Conservation (phyloP, 2,113 vertebrate species). For the Gobio gobio region DNA sequence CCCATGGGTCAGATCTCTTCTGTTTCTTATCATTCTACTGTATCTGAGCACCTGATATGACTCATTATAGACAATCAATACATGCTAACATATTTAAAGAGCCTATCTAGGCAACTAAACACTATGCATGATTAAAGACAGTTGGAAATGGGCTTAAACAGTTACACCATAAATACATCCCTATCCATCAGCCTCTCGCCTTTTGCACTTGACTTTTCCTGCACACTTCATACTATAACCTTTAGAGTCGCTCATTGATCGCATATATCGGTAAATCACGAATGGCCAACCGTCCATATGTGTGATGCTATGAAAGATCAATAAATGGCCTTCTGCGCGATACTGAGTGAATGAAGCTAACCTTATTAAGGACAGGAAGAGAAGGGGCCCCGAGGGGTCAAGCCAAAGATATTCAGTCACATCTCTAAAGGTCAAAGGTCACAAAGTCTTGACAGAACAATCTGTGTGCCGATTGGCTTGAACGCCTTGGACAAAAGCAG, state of each 20-base stretch:
- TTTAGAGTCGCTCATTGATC: background rate
- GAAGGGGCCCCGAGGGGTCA: slow-evolving; percentile 40
- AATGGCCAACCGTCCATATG: background rate
- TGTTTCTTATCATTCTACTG: slow-evolving; percentile 26
- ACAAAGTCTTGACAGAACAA: slow-evolving; percentile 61
- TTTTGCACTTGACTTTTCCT: background rate
- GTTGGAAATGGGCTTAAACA: background rate
- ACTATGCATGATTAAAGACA: slow-evolving; percentile 15
- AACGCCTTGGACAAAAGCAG: slow-evolving; percentile 41
- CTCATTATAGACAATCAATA: slow-evolving; percentile 25
- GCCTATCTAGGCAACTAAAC: background rate
- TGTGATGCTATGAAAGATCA: slow-evolving; percentile 35
- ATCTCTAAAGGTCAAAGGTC: slow-evolving; percentile 63
- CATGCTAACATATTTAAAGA: background rate
- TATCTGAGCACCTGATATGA: slow-evolving; percentile 37
- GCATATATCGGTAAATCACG: slow-evolving; percentile 7
- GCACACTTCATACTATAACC: background rate
- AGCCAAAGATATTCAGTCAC: slow-evolving; percentile 41
- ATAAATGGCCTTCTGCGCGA: slow-evolving; percentile 38
- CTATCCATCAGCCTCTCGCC: background rate
- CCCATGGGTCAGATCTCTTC: slow-evolving; percentile 22
- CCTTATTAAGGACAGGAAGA: slow-evolving; percentile 38
- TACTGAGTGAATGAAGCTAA: slow-evolving; percentile 47
- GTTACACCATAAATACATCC: background rate
- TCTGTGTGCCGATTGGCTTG: slow-evolving; percentile 50